A percentile compares a stretch with the other conserved stretches of the same genome.
Conservation (phyloP, 2,113 vertebrate genomes). For the Scytalopus superciliaris region DNA sequence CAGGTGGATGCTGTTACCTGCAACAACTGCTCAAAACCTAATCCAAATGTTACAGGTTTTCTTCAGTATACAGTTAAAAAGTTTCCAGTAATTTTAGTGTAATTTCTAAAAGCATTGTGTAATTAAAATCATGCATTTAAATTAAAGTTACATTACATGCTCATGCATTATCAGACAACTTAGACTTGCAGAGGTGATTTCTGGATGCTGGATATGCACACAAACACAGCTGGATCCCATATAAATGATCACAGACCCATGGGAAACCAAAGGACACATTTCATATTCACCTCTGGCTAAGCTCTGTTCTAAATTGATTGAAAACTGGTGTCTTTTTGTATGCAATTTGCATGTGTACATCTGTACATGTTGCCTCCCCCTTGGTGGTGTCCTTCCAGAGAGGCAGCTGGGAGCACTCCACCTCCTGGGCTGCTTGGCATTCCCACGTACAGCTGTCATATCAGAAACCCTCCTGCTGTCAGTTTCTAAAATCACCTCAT, state of each 20-base stretch:
- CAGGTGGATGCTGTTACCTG: neutral
- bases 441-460: neutral
- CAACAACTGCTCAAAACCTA: neutral
- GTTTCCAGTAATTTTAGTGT: neutral
- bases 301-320: neutral
- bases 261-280: neutral
- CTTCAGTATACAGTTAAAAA: neutral
- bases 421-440: neutral
- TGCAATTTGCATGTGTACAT: neutral
- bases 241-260: neutral
- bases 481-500: neutral
- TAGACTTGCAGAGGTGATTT: neutral
- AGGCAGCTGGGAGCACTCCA: neutral
- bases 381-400: neutral
- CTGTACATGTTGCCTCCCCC: too few relatives aligned
- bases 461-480: neutral
- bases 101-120: neutral
- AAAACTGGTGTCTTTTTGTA: neutral
- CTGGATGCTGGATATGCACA: neutral
- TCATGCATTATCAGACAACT: neutral
- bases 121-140: neutral
- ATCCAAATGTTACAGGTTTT: neutral
- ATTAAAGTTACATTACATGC: neutral
- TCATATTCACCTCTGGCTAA: neutral
- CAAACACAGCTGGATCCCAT: neutral